Evolutionary conservation across 2,113 vertebrate genomes (phyloP), one percentile per base, ranked within the genome.

Genomic region (Daboia siamensis): DNA sequence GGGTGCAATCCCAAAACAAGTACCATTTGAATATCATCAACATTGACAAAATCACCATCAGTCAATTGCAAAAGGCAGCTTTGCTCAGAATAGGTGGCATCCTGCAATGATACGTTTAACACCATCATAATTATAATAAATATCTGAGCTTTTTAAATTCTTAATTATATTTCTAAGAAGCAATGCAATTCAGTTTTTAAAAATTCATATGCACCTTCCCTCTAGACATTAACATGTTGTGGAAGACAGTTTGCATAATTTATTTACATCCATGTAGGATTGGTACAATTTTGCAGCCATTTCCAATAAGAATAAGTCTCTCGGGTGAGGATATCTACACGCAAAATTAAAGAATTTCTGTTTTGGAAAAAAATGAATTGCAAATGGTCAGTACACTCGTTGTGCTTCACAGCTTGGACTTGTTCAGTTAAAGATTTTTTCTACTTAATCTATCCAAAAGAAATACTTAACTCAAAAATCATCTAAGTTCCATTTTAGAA

Each of bases 401-500:
- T 88, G n/a, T 74, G 59, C 24, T n/a, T 80, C 26, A 33, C 2
- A 64, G 21, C 84, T 87, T 91, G 55, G n/a, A 1, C 7, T 23
- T 59, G 10, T 64, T 88, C 5, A 69, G 29, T 44, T 92, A 29
- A 23, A 46, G 21, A 51, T 69, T 92, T 52, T 11, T 57, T 17
- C n/a, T 51, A n/a, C 69, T 88, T 11, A 92, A 51, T 23, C 23
- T 48, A 39, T n/a, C 44, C n/a, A 54, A 12, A 90, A 33, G 23
- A 92, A 8, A 24, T 21, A 90, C 46, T 20, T 86, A 61, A 52
- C 23, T 13, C 46, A 59, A 39, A 61, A 93, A 29, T 59, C 44
- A 51, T 86, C 54, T 48, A 44, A 20, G 86, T 46, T 90, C 88
- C n/a, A 57, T 46, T 93, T 92, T 90, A 86, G 46, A 93, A 84